Percentiles rank a stretch among this genome's conserved stretches.
phyloP scores from a whole-genome alignment of 1,140 invertebrate species.

The Procambarus clarkii region DNA sequence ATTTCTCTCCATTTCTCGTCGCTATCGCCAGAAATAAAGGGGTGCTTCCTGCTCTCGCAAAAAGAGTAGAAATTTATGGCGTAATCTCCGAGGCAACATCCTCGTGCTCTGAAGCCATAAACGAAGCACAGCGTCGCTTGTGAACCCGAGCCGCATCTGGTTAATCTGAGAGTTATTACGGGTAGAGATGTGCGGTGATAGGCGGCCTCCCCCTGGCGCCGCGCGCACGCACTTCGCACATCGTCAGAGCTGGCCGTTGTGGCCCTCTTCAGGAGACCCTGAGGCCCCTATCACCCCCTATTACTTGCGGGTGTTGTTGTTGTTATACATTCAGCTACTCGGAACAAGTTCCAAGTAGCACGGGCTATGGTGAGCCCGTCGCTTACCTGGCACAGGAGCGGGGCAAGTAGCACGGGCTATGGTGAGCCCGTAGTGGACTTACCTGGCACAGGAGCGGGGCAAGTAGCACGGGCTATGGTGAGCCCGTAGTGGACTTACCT shows the following conservation, averaged over 20 bases:
- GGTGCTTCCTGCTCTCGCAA: constrained; percentile 20
- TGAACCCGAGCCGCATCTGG: not conserved
- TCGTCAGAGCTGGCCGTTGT: not conserved
- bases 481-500: too few relatives aligned
- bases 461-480: too few relatives aligned
- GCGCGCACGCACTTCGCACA: not conserved
- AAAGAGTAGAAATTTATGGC: constrained; percentile 24
- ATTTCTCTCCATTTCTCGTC: constrained; percentile 57
- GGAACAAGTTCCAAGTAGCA: too few relatives aligned
- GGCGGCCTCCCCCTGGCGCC: not conserved
- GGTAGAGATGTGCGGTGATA: not conserved
- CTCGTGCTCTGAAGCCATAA: constrained; percentile 1
- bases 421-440: too few relatives aligned
- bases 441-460: too few relatives aligned
- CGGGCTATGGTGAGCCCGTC: too few relatives aligned
- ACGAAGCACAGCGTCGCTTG: not conserved
- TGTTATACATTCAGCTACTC: too few relatives aligned
- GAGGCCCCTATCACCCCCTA: too few relatives aligned
- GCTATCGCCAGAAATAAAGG: constrained; percentile 51
- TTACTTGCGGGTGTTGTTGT: too few relatives aligned
- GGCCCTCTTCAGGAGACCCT: too few relatives aligned
- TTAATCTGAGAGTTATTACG: not conserved
- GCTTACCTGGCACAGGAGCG: too few relatives aligned
- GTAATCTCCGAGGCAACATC: not conserved
- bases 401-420: too few relatives aligned